Percentiles rank a stretch among this genome's conserved stretches.
These are phyloP conservation scores for Myopa tessellatipennis DNA, from an alignment of 2,888 invertebrate genomes.

Conservation along the genomic window DNA sequence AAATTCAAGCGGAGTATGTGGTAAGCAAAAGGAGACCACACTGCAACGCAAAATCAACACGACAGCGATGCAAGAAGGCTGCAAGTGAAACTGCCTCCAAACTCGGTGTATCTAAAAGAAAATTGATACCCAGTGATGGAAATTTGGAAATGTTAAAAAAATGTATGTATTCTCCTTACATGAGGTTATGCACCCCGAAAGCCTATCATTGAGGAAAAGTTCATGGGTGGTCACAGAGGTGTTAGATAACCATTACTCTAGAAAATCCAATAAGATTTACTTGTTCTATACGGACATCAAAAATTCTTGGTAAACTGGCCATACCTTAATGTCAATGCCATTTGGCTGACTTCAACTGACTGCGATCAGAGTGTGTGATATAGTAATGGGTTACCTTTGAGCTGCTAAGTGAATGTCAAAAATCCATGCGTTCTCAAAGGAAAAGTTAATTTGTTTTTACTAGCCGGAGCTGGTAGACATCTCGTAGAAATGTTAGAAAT, in stretches of 20 bases:
- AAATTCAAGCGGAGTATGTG: neutral
- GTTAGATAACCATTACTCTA: constrained; percentile 29
- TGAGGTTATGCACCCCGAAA: constrained; percentile 1
- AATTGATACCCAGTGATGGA: neutral
- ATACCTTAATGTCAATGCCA: constrained; percentile 3
- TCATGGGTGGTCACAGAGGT: constrained; percentile 15
- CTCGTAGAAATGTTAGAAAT: too few species aligned
- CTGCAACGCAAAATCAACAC: neutral
- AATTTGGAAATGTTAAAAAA: constrained; percentile 6
- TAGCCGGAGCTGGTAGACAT: too few species aligned
- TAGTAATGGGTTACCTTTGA: constrained; percentile 18
- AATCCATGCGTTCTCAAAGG: constrained; percentile 71
- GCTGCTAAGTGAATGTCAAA: constrained; percentile 60
- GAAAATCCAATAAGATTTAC: constrained; percentile 7
- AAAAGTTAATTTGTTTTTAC: constrained; percentile 42
- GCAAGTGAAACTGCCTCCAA: neutral
- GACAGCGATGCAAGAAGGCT: neutral
- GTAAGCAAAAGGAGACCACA: neutral
- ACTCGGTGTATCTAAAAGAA: neutral
- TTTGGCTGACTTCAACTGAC: constrained; percentile 10
- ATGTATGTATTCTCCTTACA: constrained; percentile 27
- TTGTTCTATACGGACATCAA: neutral
- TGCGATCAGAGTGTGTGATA: neutral
- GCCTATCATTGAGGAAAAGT: neutral
- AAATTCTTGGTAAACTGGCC: neutral